Conservation (phyloP, 2,797 vertebrate species). For the Brachyalestes nurse region DNA sequence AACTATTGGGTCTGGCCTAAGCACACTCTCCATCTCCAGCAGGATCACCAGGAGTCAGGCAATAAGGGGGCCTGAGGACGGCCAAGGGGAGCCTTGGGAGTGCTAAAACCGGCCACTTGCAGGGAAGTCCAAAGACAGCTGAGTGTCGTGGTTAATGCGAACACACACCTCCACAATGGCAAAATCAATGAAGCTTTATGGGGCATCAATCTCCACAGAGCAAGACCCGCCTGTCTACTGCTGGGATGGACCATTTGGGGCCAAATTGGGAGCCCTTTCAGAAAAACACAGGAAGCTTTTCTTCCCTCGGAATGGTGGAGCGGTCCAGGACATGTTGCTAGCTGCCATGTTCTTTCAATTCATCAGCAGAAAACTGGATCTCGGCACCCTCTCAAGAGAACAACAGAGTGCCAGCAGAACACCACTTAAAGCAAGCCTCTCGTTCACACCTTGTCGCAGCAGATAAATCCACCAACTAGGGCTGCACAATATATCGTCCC, state of each 20-base stretch:
- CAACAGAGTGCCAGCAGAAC: background rate
- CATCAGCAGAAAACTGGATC: conserved; percentile 3
- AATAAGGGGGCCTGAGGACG: conserved; percentile 70
- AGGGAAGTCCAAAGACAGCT: conserved; percentile 79
- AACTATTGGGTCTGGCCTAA: conserved; percentile 72
- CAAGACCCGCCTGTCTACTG: conserved; percentile 69
- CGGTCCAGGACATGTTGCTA: background rate
- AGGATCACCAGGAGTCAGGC: conserved; percentile 64
- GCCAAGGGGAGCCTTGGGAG: conserved; percentile 63
- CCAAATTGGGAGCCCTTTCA: conserved; percentile 66
- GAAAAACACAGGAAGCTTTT: conserved; percentile 66
- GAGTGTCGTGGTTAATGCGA: conserved; percentile 84
- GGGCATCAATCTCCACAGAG: conserved; percentile 80
- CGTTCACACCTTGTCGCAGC: conserved; percentile 23
- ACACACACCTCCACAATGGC: conserved; percentile 82
- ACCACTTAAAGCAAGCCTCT: conserved; percentile 19
- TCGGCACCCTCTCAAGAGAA: conserved; percentile 1
- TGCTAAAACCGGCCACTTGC: conserved; percentile 74
- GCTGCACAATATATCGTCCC: background rate
- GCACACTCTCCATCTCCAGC: conserved; percentile 71
- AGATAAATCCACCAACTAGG: conserved; percentile 10
- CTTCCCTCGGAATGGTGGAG: conserved; percentile 62
- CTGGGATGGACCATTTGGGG: conserved; percentile 62
- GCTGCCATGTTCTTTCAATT: conserved; percentile 1
- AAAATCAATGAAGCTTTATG: conserved; percentile 85